phyloP scores from a whole-genome alignment of 1,140 invertebrate genomes.

The Drosophila bocqueti region DNA sequence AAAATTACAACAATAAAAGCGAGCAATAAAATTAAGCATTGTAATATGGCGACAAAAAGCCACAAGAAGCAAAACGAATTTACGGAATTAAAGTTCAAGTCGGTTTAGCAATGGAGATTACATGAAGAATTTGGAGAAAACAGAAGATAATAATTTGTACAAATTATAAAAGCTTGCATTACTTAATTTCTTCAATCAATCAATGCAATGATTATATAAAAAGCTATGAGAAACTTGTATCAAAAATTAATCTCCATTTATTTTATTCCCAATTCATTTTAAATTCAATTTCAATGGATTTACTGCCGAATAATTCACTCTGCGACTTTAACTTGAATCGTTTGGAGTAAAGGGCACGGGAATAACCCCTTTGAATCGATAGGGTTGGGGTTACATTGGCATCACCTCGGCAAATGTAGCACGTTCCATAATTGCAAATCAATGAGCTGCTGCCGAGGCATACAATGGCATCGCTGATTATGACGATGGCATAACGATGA shows the following conservation, averaged over 20 bases:
- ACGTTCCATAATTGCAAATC: constrained; percentile 82
- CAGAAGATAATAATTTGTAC: background rate
- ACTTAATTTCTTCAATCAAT: background rate
- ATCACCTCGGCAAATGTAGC: constrained; percentile 42
- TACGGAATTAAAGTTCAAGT: constrained; percentile 26
- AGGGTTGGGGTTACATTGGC: constrained; percentile 1
- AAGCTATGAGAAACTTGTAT: background rate
- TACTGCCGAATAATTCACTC: constrained; percentile 9
- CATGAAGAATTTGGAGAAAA: background rate
- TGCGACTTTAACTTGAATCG: constrained; percentile 24
- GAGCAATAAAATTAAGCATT: constrained; percentile 82
- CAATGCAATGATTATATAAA: background rate
- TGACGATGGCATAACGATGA: constrained; percentile 79
- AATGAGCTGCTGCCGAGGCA: constrained; percentile 67
- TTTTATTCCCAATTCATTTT: no score
- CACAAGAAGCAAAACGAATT: constrained; percentile 30
- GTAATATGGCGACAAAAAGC: constrained; percentile 71
- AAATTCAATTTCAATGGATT: background rate
- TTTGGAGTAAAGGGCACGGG: background rate
- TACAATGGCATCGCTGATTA: constrained; percentile 77
- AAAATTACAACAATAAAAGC: constrained; percentile 81
- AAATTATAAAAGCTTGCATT: background rate
- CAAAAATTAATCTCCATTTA: background rate
- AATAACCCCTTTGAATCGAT: constrained; percentile 4
- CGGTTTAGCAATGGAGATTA: background rate